Evolutionary conservation across 2,113 vertebrate genomes (phyloP).

Genomic region (Phyllostomus discolor): DNA sequence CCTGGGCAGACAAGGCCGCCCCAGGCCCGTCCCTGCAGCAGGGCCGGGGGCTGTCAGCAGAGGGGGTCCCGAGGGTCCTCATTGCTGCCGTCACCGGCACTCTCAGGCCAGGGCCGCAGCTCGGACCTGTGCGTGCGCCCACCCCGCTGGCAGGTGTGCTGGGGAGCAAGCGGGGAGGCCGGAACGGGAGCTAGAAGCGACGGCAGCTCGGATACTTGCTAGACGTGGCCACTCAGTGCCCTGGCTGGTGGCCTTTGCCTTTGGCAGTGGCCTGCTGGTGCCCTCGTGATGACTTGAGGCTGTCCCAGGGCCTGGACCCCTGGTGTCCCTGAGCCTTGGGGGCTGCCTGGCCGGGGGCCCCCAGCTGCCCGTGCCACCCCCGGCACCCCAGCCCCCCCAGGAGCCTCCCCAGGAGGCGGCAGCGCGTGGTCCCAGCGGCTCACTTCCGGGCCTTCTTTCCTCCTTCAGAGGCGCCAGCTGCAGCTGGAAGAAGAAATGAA

Average conservation of each 20-base stretch:
- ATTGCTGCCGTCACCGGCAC: not conserved
- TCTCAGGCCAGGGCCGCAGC: not conserved
- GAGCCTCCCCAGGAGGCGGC: not conserved
- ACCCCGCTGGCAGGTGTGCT: not conserved
- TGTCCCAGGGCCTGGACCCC: not conserved
- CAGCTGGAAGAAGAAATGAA: constrained; percentile 21
- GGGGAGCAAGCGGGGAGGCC: not conserved
- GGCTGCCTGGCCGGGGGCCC: not conserved
- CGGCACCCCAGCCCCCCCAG: not conserved
- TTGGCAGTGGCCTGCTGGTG: not conserved
- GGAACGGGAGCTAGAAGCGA: not conserved
- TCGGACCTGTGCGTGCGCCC: not conserved
- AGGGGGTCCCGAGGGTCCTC: not conserved
- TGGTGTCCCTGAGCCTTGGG: not conserved
- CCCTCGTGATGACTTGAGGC: not conserved
- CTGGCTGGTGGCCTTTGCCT: not conserved
- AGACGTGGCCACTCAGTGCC: not conserved
- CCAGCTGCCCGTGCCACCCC: not conserved
- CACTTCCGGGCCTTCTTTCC: not conserved
- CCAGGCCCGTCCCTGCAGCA: not conserved
- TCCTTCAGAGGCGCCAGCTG: not conserved
- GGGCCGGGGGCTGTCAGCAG: not conserved
- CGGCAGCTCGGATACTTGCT: not conserved
- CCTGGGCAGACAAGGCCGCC: not conserved
- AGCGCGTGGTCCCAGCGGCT: accelerated